Evolutionary conservation across 2,797 vertebrate genomes (phyloP), one percentile per base, ranked within the genome.

Genomic region (Pipistrellus kuhlii): DNA sequence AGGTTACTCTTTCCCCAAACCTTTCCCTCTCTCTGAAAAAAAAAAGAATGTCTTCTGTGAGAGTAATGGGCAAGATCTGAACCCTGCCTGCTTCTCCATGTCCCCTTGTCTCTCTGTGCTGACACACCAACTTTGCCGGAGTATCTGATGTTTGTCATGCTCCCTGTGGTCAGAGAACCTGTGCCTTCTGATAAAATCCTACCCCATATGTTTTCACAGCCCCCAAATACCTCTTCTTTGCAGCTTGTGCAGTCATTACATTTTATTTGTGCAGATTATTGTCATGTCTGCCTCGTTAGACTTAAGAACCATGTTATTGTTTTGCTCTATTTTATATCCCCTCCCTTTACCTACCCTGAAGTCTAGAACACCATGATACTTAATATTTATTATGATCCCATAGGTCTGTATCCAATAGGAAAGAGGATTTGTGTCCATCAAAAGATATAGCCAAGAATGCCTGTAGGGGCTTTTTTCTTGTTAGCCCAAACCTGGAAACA

Each of bases 141-240:
- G 3, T 4, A 44, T 38, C 41, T 13, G 44, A 44, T 7, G 17
- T 53, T 30, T n/a, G 23, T 38, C 55, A 1, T 6, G 12, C 1
- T 25, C 44, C 38, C 30, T 53, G 59, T 4, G 1, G 17, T 48
- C 12, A 1, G 8, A 15, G 69, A 11, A 27, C 30, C 57, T 44
- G 10, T 23, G 3, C 4, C 18, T 35, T 87, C 9, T 21, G 20
- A 20, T 77, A 25, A 44, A 12, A n/a, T 7, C 20, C 32, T 0
- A 0, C 8, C 7, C 3, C 5, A 5, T 2, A 3, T 0, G 2
- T 41, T 73, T 73, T 69, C 7, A 18, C 35, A 35, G 30, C 69
- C 9, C n/a, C 30, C 35, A 18, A 0, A 9, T 8, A 38, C 18
- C 12, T 82, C 32, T 72, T 30, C 53, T 84, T n/a, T 2, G 32